Evolutionary conservation across 2,888 invertebrate species (phyloP), one percentile per base, ranked within the genome.

Genomic region (Dorcus hopei): DNA sequence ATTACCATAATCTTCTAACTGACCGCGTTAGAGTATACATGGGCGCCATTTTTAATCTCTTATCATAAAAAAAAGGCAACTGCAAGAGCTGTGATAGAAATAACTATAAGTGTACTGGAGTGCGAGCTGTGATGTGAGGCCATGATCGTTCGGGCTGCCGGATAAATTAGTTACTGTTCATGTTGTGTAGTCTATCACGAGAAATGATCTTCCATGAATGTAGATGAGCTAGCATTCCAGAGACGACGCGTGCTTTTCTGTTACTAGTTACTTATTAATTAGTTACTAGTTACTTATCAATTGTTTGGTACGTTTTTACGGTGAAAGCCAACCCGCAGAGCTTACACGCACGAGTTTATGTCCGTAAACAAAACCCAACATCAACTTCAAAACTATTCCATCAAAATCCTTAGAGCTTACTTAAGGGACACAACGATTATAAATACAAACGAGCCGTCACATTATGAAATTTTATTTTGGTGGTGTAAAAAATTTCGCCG

Each of bases 21-120:
- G 11, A 50, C 38, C 40, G 11, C 48, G 54, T 54, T 47, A 11
- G 54, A 54, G 39, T 39, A 14, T 14, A 9, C 33, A 47, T 43
- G 48, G 48, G 48, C 48, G 48, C 48, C 54, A 48, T 26, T 54
- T 39, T 43, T 53, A 42, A 42, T 53, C 43, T 53, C 33, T 53
- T 42, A 38, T 47, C 48, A 54, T 38, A 45, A 45, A 33, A 33
- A 26, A 33, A 33, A 45, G 38, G 49, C 38, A 51, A 38, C 51
- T 40, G 38, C 51, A 51, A 19, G 77, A 78, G 79, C 79, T 79
- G 79, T 79, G 79, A 79, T 79, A 79, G 78, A 75, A 70, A 68
- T 70, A 70, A 66, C 61, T 65, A 64, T 66, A 70, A 69, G 69
- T 69, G 67, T 68, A 64, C 61, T 67, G 70, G 69, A 68, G 65